These are phyloP conservation scores for Hemistola chrysoprasaria DNA, from an alignment of 2,888 invertebrate species.

Conservation along the genomic window DNA sequence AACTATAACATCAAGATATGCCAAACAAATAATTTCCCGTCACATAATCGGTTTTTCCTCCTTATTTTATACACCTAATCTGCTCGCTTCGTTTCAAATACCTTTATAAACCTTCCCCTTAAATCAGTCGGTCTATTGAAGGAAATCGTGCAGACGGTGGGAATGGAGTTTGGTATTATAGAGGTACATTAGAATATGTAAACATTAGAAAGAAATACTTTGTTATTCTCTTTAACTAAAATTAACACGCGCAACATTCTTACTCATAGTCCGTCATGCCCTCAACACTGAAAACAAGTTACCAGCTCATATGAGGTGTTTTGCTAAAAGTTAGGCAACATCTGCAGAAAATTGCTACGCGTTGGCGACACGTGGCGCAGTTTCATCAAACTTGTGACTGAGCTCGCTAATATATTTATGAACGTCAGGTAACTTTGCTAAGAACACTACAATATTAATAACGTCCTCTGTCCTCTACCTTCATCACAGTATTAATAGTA, in stretches of 20 bases:
- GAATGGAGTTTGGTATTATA: too few relatives aligned
- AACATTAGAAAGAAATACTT: slow-evolving; percentile 30
- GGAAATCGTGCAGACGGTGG: too few relatives aligned
- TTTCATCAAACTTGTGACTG: slow-evolving; percentile 49
- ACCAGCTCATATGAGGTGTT: not conserved
- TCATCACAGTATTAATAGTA: slow-evolving; percentile 31
- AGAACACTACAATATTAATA: slow-evolving; percentile 58
- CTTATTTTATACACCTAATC: too few relatives aligned
- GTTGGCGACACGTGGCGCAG: slow-evolving; percentile 30
- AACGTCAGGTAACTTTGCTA: slow-evolving; percentile 49
- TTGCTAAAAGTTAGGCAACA: slow-evolving; percentile 3
- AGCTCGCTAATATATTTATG: slow-evolving; percentile 56
- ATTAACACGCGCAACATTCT: too few relatives aligned
- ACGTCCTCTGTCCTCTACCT: slow-evolving; percentile 40
- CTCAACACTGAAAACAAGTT: slow-evolving; percentile 1
- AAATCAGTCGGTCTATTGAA: too few relatives aligned
- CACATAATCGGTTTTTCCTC: too few relatives aligned
- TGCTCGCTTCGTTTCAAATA: too few relatives aligned
- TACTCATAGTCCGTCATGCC: too few relatives aligned
- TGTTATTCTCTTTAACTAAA: not conserved
- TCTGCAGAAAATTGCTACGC: slow-evolving; percentile 5
- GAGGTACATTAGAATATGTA: too few relatives aligned
- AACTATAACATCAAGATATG: too few relatives aligned
- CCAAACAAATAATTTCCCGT: too few relatives aligned
- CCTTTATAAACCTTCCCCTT: too few relatives aligned